These are phyloP conservation scores for Sphecodes monilicornis DNA, from an alignment of 2,888 invertebrate genomes.

Conservation along the genomic window DNA sequence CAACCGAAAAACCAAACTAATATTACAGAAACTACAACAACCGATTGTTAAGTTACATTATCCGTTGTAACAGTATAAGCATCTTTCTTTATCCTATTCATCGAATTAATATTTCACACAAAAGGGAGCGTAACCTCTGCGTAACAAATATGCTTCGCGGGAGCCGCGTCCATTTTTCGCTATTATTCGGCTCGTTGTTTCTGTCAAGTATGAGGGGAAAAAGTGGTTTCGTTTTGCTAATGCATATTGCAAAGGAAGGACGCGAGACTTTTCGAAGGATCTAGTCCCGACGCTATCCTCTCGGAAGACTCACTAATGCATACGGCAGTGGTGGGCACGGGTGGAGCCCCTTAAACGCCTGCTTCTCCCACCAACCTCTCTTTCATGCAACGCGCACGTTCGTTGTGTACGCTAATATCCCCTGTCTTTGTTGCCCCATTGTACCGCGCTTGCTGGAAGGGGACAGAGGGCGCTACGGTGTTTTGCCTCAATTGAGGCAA, in stretches of 20 bases:
- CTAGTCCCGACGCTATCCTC: slow-evolving; percentile 69
- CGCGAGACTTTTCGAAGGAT: not conserved
- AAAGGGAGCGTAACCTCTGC: not conserved
- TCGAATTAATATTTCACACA: not conserved
- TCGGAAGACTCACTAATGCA: slow-evolving; percentile 44
- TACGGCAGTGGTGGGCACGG: no score
- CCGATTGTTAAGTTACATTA: not conserved
- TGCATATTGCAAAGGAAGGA: not conserved
- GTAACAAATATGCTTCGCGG: not conserved
- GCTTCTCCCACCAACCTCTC: no score
- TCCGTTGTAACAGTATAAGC: no score
- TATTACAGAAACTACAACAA: not conserved
- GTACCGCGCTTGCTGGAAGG: no score
- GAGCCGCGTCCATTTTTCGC: not conserved
- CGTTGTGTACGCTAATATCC: no score
- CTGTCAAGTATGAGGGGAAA: not conserved
- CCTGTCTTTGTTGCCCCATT: no score
- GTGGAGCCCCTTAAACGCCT: no score
- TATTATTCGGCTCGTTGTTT: not conserved
- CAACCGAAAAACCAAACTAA: not conserved
- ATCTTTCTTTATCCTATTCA: no score
- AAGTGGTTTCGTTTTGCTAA: not conserved
- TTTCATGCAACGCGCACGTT: no score
- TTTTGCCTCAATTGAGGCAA: no score
- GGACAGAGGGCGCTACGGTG: no score